Evolutionary conservation across 1,140 invertebrate genomes (phyloP).

Genomic region (Ectropis grisescens): DNA sequence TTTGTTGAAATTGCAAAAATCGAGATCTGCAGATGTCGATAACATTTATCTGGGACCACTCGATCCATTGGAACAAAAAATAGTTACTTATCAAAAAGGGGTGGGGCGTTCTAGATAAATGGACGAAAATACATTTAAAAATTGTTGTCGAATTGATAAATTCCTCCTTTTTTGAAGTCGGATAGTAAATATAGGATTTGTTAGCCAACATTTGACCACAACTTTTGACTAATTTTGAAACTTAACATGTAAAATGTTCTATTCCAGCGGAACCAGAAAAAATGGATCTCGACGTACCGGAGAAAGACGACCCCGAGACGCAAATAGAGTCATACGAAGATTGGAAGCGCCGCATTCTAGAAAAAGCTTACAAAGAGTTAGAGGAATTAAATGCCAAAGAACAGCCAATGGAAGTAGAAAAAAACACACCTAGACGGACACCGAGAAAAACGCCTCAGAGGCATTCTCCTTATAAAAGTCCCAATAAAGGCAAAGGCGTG

Average conservation of each 20-base stretch:
- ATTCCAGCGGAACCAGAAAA: conserved; percentile 19
- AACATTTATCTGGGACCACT: too few relatives aligned
- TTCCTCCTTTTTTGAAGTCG: too few relatives aligned
- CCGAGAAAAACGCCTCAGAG: conserved; percentile 47
- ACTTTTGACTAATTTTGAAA: too few relatives aligned
- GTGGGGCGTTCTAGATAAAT: too few relatives aligned
- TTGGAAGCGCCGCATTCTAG: conserved; percentile 43
- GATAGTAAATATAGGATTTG: too few relatives aligned
- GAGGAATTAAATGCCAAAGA: conserved; percentile 10
- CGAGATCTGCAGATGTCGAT: too few relatives aligned
- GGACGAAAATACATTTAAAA: too few relatives aligned
- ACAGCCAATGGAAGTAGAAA: conserved; percentile 3
- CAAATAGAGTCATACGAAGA: conserved; percentile 38
- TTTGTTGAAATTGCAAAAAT: too few relatives aligned
- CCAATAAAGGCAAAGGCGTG: conserved; percentile 24
- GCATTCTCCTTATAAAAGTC: conserved; percentile 39
- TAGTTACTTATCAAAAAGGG: too few relatives aligned
- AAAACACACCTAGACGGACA: conserved; percentile 27
- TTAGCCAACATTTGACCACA: too few relatives aligned
- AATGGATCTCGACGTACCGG: conserved; percentile 23
- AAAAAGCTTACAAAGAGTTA: conserved; percentile 35
- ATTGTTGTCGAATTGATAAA: too few relatives aligned
- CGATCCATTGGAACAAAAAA: too few relatives aligned
- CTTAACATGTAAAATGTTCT: neutral
- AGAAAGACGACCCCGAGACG: conserved; percentile 22